Conservation (phyloP, 2,113 vertebrate species). For the Paracyprichromis sp. region DNA sequence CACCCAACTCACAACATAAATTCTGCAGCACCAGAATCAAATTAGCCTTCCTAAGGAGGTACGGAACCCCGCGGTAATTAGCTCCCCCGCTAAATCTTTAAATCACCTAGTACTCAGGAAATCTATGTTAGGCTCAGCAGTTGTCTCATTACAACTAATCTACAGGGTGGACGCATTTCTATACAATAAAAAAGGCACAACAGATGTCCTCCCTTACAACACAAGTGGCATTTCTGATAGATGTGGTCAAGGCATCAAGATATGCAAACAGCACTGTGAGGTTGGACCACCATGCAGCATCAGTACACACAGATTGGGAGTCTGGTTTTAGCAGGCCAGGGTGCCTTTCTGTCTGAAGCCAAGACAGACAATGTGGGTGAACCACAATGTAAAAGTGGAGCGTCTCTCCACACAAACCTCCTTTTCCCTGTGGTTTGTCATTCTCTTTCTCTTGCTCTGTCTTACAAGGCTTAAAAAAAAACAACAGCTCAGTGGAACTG, state of each 20-base stretch:
- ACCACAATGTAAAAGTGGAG: conserved; percentile 54
- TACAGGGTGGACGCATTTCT: not conserved
- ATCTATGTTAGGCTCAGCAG: not conserved
- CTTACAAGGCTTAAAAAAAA: not conserved
- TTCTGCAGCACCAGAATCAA: conserved; percentile 19
- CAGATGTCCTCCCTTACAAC: conserved; percentile 18
- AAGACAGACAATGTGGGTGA: conserved; percentile 43
- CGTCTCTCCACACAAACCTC: conserved; percentile 26
- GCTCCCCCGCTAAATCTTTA: conserved; percentile 29
- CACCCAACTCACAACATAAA: conserved; percentile 31
- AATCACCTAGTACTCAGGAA: conserved; percentile 9
- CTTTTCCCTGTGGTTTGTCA: conserved; percentile 1
- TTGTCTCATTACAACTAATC: conserved; percentile 14
- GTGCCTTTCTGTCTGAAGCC: conserved; percentile 58
- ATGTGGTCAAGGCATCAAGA: conserved; percentile 18
- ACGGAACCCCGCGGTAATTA: conserved; percentile 28
- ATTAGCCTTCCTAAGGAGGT: conserved; percentile 48
- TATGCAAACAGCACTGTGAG: conserved; percentile 37
- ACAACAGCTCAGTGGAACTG: not conserved
- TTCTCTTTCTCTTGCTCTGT: not conserved
- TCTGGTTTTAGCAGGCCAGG: conserved; percentile 25
- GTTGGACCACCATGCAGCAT: conserved; percentile 54
- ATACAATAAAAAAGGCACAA: conserved; percentile 11
- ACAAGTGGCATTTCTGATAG: not conserved
- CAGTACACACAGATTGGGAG: conserved; percentile 32